Base-by-base conservation (phyloP, 2,113 vertebrate genomes). In the Arothron firmamentum region DNA sequence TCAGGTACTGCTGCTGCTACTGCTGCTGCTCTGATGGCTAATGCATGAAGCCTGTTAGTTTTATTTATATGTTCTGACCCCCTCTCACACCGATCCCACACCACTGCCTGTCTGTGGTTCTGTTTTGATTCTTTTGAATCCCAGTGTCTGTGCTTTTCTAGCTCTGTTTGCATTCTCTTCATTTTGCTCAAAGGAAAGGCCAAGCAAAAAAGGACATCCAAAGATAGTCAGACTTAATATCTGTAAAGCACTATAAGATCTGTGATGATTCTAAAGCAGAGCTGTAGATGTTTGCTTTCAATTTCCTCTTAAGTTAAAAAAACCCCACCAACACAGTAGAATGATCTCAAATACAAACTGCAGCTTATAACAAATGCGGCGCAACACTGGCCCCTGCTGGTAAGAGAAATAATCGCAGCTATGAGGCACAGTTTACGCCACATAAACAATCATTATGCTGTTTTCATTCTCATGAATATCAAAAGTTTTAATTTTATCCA, bases 1-100 rank as follows among this genome's bases (percentile, higher is more conserved):
- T 43, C 93, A 94, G 94, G 94, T 94, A 95, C 92, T 84, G 84
- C 88, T 89, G 78, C 86, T 87, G 68, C 74, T 71, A 19, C 69
- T 75, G 72, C 83, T 74, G 70, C 85, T 74, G 80, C 82, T 82
- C 75, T 70, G 45, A 58, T 80, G 68, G 82, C 76, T 79, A 63
- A 58, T 75, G 87, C 87, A 86, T 81, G 82, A 78, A 58, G 72
- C 82, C 71, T 62, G 28, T 3, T 83, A 50, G 16, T 59, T 67
- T 51, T 72, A 59, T 72, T 45, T 75, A 55, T 59, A 23, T 75
- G 47, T 78, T 75, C 52, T 65, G 17, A 53, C 21, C 43, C 49
- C 19, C 38, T 31, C 46, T n/a, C 59, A 50, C 76, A 52, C 65
- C 56, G 60, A 53, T 56, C 50, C 31, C 64, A 45, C 65, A 21